Base-by-base conservation (phyloP, 2,888 invertebrate genomes). In the Mechanitis mazaeus region DNA sequence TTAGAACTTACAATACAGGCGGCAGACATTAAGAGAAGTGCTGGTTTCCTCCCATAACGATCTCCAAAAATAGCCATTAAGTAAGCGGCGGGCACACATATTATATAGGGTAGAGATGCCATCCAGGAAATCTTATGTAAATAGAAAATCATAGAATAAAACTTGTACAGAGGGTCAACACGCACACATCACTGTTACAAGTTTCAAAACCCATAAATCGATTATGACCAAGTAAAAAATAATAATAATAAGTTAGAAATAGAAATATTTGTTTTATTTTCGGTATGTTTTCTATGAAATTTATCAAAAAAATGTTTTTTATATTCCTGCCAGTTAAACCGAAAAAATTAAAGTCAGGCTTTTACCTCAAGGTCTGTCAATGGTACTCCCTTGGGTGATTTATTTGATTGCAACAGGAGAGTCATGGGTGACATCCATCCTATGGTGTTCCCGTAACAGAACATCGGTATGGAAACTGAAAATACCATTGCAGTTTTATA, bases 391-490 rank as follows among this genome's bases (percentile, higher is more conserved):
- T 81, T 72, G 0, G 91, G 89, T 0, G 90, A 81, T 3, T 81
- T 55, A 45, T 83, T 71, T 1, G 91, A 88, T 63, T 90, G 85
- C 50, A 92, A 76, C 35, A 90, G 74, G 0, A 90, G 77, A 0
- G 89, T 79, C 80, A 91, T 91, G 0, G 91, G 91, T 0, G 92
- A 91, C 72, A 91, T 85, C 91, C 91, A 92, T 20, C 91, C 92
- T 12, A 90, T 80, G 54, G 83, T 77, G 2, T 84, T 79, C 0
- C 92, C 92, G 55, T 91, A 87, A 0, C 83, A 85, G 64, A 92
- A 87, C 20, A 88, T 84, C 4, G 91, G 87, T 9, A 91, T 63
- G 59, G 91, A 91, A 61, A 89, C 92, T 92, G 80, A 66, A 71
- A 65, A 12, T n/a, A 60, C 47, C 56, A 56, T 54, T 5, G 12